phyloP scores from a whole-genome alignment of 2,888 invertebrate genomes.

The Parelbella ahira region DNA sequence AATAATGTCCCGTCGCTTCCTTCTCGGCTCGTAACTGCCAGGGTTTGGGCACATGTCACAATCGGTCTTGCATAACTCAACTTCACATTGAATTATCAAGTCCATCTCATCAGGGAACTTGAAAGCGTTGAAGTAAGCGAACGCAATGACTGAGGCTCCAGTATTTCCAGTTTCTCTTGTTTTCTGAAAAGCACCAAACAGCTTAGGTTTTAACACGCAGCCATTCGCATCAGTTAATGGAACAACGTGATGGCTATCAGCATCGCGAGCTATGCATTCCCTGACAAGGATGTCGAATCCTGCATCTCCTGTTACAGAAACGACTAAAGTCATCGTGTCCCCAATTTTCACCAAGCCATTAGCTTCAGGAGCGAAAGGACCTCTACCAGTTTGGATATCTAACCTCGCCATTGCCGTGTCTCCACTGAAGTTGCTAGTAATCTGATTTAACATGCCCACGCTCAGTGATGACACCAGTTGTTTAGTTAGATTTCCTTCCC shows the following conservation, averaged over 20 bases:
- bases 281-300: slow-evolving; percentile 89
- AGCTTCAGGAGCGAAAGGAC: slow-evolving; percentile 88
- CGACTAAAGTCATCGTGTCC: slow-evolving; percentile 89
- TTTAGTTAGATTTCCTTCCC: slow-evolving; percentile 90
- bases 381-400: slow-evolving; percentile 88
- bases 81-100: slow-evolving; percentile 89
- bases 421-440: slow-evolving; percentile 91
- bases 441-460: slow-evolving; percentile 89
- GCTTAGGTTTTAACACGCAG: slow-evolving; percentile 88
- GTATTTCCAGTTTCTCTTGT: slow-evolving; percentile 86
- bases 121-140: slow-evolving; percentile 89
- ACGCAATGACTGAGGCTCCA: slow-evolving; percentile 87
- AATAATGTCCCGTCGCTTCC: slow-evolving; percentile 65
- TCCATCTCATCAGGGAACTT: slow-evolving; percentile 94
- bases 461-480: slow-evolving; percentile 86
- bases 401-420: slow-evolving; percentile 89
- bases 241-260: slow-evolving; percentile 83
- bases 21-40: slow-evolving; percentile 79
- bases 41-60: slow-evolving; percentile 87
- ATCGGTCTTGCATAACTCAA: slow-evolving; percentile 89
- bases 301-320: slow-evolving; percentile 88
- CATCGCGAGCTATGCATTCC: slow-evolving; percentile 88
- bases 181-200: slow-evolving; percentile 91
- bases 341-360: slow-evolving; percentile 90
- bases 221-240: slow-evolving; percentile 87